A percentile compares a stretch with the other conserved stretches of the same genome.
phyloP scores from a whole-genome alignment of 2,113 vertebrate genomes.

The Kryptolebias marmoratus region DNA sequence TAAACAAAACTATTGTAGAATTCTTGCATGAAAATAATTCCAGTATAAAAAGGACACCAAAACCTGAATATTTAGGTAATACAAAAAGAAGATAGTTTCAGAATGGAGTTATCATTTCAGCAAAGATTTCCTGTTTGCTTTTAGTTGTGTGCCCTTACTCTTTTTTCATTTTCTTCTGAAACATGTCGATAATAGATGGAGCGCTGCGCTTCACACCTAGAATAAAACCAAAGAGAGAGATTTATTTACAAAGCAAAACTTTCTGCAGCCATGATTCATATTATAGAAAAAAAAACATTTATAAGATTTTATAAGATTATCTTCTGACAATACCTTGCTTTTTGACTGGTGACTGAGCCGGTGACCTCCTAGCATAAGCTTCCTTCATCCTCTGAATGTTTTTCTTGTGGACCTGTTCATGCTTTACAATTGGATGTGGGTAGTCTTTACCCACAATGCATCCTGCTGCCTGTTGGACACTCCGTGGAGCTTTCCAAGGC shows the following conservation, averaged over 20 bases:
- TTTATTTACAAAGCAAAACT: not conserved
- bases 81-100: not conserved
- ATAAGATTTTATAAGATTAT: too few species aligned
- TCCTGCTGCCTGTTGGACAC: slow-evolving; percentile 77
- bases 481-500: slow-evolving; percentile 80
- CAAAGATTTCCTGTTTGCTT: not conserved
- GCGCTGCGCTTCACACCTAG: slow-evolving; percentile 73
- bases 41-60: not conserved
- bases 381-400: slow-evolving; percentile 81
- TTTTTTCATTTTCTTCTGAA: slow-evolving; percentile 63
- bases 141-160: not conserved
- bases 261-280: not conserved
- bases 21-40: not conserved
- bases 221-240: slow-evolving; percentile 4
- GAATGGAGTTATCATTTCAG: not conserved
- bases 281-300: not conserved
- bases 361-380: slow-evolving; percentile 70
- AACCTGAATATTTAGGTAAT: not conserved
- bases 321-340: slow-evolving; percentile 43
- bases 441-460: slow-evolving; percentile 83
- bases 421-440: slow-evolving; percentile 72
- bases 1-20: not conserved
- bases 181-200: slow-evolving; percentile 55
- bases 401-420: slow-evolving; percentile 67
- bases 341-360: slow-evolving; percentile 39